Percentiles rank a stretch among this genome's conserved stretches.
These are phyloP conservation scores for Drosophila teissieri DNA, from an alignment of 1,140 invertebrate species.

Conservation along the genomic window DNA sequence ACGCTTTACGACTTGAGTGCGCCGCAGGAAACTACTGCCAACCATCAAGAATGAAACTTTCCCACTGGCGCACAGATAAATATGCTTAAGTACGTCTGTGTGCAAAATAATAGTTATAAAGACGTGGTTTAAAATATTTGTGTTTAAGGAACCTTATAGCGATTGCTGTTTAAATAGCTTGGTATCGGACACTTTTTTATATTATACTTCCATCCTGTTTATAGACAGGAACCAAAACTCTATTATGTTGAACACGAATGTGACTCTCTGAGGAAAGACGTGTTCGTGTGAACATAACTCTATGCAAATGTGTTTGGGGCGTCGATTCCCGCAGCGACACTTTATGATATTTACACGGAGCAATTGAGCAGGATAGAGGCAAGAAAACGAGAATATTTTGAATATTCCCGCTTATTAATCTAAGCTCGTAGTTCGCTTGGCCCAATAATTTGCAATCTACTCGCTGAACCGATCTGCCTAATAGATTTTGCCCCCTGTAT, in stretches of 20 bases:
- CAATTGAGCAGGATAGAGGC: conserved; percentile 1
- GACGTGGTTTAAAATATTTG: background rate
- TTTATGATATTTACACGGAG: conserved; percentile 41
- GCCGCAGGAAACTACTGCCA: conserved; percentile 59
- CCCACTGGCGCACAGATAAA: conserved; percentile 23
- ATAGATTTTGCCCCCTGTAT: conserved; percentile 37
- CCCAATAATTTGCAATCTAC: conserved; percentile 57
- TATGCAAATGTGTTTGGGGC: conserved; percentile 52
- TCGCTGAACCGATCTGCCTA: conserved; percentile 36
- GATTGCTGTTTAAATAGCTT: too few species aligned
- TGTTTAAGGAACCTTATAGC: background rate
- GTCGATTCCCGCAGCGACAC: conserved; percentile 62
- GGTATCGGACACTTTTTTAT: too few species aligned
- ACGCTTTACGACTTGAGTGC: conserved; percentile 79
- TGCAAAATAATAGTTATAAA: conserved; percentile 7
- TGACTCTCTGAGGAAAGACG: background rate
- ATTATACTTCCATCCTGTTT: too few species aligned
- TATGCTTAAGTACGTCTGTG: conserved; percentile 3
- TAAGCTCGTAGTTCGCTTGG: conserved; percentile 46
- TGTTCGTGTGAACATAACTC: conserved; percentile 14
- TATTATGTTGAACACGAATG: conserved; percentile 1
- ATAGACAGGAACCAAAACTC: background rate
- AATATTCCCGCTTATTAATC: conserved; percentile 74
- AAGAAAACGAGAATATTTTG: conserved; percentile 10
- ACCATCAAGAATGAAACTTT: conserved; percentile 44